Evolutionary conservation across 35 echinoderm and acorn worm genomes (phyloP).

Genomic region (Eucidaris tribuloides): DNA sequence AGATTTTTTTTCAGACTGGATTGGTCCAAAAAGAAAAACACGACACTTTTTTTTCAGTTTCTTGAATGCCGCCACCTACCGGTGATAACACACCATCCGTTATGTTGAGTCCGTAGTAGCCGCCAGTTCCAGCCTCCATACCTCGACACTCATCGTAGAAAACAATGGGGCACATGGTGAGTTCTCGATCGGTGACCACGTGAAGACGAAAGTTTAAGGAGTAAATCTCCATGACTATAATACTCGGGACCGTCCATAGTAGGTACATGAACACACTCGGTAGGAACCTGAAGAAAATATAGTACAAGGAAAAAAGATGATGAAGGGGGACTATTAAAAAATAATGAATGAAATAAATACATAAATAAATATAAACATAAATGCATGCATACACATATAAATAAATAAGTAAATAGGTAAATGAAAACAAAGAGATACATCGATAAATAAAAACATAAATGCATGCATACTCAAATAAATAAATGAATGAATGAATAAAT

Average conservation of each 20-base stretch:
- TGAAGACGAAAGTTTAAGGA: constrained; percentile 33
- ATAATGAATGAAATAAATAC: background rate
- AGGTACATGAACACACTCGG: constrained; percentile 79
- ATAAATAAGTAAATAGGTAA: too few species aligned
- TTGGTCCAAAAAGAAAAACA: background rate
- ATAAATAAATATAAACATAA: background rate
- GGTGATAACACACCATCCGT: background rate
- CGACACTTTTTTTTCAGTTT: background rate
- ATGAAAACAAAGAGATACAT: too few species aligned
- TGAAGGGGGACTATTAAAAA: background rate
- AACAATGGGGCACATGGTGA: background rate
- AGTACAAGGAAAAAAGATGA: background rate
- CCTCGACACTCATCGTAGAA: constrained; percentile 23
- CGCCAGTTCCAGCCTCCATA: background rate
- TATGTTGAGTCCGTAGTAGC: background rate
- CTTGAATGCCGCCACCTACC: background rate
- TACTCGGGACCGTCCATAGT: constrained; percentile 55
- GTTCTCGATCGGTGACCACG: background rate
- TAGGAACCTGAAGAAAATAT: constrained; percentile 57
- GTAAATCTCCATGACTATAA: constrained; percentile 53
- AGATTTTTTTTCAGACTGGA: background rate
- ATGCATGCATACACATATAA: background rate
- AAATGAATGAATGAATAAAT: too few species aligned
- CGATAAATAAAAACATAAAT: background rate
- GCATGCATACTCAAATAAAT: background rate